phyloP scores from a whole-genome alignment of 2,797 vertebrate genomes.

The Uromys caudimaculatus region DNA sequence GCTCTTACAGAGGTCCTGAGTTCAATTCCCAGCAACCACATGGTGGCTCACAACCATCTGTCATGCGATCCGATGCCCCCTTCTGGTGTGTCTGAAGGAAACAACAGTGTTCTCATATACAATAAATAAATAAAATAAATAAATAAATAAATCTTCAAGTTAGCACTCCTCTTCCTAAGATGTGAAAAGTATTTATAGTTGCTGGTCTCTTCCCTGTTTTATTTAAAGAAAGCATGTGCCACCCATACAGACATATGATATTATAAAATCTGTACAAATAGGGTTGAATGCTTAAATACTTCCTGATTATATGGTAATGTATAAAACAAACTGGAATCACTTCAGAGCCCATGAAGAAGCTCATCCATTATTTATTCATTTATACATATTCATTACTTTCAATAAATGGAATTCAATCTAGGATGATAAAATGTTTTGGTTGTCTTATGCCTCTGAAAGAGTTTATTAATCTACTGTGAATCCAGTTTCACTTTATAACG shows the following conservation, averaged over 20 bases:
- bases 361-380: conserved; percentile 4
- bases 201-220: not conserved
- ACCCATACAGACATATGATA: not conserved
- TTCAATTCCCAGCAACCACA: not conserved
- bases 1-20: not conserved
- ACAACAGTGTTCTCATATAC: not conserved
- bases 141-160: not conserved
- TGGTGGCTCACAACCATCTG: not conserved
- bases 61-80: not conserved
- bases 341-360: not conserved
- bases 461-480: conserved; percentile 8
- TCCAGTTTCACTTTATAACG: conserved; percentile 28
- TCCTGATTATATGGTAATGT: not conserved
- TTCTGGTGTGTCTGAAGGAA: not conserved
- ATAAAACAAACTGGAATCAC: not conserved
- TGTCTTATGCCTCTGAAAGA: not conserved
- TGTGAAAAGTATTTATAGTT: not conserved
- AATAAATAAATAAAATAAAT: not conserved
- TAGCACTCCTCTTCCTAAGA: conserved; percentile 9
- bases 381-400: conserved; percentile 4
- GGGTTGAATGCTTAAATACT: not conserved
- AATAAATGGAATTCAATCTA: not conserved
- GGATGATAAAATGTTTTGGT: not conserved
- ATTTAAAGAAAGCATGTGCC: not conserved
- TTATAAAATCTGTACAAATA: conserved; percentile 28